Percentiles rank a stretch among this genome's conserved stretches.
These are phyloP conservation scores for Pyrgus malvae DNA, from an alignment of 2,888 invertebrate genomes.

Conservation along the genomic window DNA sequence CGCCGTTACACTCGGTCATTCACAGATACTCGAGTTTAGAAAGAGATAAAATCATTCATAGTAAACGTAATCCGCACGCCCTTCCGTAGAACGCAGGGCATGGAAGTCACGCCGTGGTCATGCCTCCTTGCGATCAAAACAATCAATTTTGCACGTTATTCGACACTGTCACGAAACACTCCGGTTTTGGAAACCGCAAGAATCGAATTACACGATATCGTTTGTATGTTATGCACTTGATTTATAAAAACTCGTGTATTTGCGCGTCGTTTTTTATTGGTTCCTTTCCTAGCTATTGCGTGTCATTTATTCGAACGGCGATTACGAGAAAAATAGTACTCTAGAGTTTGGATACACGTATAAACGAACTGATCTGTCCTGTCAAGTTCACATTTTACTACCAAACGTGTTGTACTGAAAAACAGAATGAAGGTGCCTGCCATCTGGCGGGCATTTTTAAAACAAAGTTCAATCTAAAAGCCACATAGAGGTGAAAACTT, in stretches of 20 bases:
- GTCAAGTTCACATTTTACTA: background rate
- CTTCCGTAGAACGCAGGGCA: constrained; percentile 80
- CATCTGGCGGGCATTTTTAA: no score
- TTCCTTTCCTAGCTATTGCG: constrained; percentile 75
- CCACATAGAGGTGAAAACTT: no score
- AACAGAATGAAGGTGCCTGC: no score
- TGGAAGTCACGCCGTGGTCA: constrained; percentile 80
- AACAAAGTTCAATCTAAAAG: no score
- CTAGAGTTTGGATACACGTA: constrained; percentile 41
- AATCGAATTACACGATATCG: constrained; percentile 54
- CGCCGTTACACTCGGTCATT: constrained; percentile 80
- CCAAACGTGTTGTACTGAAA: background rate
- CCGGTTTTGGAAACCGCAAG: constrained; percentile 45
- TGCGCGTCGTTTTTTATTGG: constrained; percentile 78
- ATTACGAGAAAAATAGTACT: constrained; percentile 57
- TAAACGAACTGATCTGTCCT: no score
- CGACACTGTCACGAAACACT: constrained; percentile 49
- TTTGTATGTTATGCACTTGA: constrained; percentile 62
- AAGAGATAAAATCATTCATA: constrained; percentile 82
- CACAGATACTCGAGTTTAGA: constrained; percentile 79
- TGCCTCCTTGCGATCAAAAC: constrained; percentile 72
- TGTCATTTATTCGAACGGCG: constrained; percentile 78
- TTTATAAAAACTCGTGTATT: constrained; percentile 69
- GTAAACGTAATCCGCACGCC: constrained; percentile 81
- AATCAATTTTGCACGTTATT: constrained; percentile 55